phyloP scores from a whole-genome alignment of 2,113 vertebrate species.

The Elgaria multicarinata region DNA sequence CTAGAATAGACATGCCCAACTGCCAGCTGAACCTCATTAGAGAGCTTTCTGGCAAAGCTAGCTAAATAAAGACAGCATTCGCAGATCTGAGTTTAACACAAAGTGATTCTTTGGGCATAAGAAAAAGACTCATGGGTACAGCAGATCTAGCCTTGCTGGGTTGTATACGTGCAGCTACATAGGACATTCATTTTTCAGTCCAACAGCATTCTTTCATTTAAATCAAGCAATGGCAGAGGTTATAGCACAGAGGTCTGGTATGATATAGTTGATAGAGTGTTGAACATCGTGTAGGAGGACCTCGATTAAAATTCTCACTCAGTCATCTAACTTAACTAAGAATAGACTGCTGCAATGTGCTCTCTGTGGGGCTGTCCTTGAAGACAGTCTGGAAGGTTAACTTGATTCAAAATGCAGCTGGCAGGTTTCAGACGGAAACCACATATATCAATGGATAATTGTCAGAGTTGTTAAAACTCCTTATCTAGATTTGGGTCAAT shows the following conservation, averaged over 20 bases:
- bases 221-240: neutral
- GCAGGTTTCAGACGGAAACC: neutral
- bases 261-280: neutral
- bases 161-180: neutral
- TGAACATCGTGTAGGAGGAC: neutral
- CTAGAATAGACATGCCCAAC: too few relatives aligned
- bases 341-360: neutral
- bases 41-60: too few relatives aligned
- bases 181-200: neutral
- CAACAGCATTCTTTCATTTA: neutral
- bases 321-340: neutral
- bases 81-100: too few relatives aligned
- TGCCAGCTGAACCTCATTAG: too few relatives aligned
- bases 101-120: neutral
- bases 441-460: neutral
- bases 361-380: too few relatives aligned
- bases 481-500: slow-evolving; percentile 53
- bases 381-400: neutral
- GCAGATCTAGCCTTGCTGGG: neutral
- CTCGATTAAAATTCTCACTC: neutral
- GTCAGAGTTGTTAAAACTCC: neutral
- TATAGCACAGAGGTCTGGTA: neutral
- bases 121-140: neutral
- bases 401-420: neutral
- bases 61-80: too few relatives aligned